Evolutionary conservation across 2,888 invertebrate species (phyloP), one percentile per base, ranked within the genome.

Genomic region (Punctoribates punctum): DNA sequence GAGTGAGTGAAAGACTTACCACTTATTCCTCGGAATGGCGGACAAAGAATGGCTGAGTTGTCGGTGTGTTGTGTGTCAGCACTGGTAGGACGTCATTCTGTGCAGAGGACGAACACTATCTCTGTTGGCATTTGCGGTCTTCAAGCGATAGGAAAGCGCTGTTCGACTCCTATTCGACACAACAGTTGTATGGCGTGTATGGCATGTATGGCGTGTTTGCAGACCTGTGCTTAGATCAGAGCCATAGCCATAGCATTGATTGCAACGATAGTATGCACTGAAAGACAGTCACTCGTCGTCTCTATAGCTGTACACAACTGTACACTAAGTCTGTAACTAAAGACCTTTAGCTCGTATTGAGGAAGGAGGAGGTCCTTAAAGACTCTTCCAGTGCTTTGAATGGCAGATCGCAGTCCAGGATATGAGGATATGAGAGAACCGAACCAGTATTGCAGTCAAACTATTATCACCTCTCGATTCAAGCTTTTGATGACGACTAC

Each of bases 281-380:
- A 62, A 62, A 62, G 62, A 62, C 62, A 62, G 42, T 42, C 34
- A 34, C 25, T 38, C 29, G 17, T 34, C 27, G 60, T 25, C 27
- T 60, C 20, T 51, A 17, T 20, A 20, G 23, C 60, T 60, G 60
- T 25, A 60, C 60, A 60, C 54, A 54, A 54, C n/a, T 23, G 23
- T 13, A 27, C 25, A 23, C 15, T 17, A 25, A 15, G 38, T 29
- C 65, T 65, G 34, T 65, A 29, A 65, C 65, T 65, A 65, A 65
- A 65, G 65, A 65, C 65, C 65, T 65, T 65, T 34, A 65, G 25
- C 34, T 65, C 27, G 34, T 29, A n/a, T 65, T 65, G 65, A 65
- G 65, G 65, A 65, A 65, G 65, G 38, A 65, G 65, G 65, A 65
- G 65, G 65, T 65, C 65, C 65, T 65, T 65, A 65, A 65, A 65